Percentiles rank a stretch among this genome's conserved stretches.
These are phyloP conservation scores for Mobula hypostoma DNA, from an alignment of 2,113 vertebrate genomes.

Conservation along the genomic window DNA sequence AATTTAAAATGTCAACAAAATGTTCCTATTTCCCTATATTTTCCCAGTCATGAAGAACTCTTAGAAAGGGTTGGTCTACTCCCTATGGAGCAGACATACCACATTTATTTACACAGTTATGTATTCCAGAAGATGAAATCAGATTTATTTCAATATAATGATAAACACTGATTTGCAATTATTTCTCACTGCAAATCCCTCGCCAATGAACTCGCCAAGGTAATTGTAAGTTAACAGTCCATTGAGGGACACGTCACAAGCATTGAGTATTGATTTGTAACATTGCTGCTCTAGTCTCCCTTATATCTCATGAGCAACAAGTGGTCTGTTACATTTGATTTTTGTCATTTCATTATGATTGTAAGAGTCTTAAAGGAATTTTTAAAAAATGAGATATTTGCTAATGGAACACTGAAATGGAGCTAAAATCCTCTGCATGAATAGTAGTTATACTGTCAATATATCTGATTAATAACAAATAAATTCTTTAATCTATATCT, in stretches of 20 bases:
- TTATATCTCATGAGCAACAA: neutral
- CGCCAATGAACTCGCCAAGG: neutral
- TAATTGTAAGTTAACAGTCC: neutral
- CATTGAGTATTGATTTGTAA: neutral
- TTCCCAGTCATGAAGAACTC: no score
- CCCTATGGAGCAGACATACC: no score
- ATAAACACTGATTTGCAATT: no score
- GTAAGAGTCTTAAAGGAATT: neutral
- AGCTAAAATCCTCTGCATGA: neutral
- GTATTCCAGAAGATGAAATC: no score
- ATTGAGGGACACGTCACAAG: neutral
- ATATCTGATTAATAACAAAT: neutral
- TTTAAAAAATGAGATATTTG: neutral
- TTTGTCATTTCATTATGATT: neutral
- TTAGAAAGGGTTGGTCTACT: no score
- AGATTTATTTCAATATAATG: no score
- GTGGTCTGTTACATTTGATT: neutral
- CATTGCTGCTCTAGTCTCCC: no score
- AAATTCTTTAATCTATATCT: neutral
- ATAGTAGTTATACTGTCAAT: neutral
- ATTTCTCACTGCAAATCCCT: no score
- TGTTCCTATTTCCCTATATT: no score
- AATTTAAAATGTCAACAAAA: no score
- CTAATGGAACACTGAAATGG: neutral
- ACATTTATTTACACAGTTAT: no score